Evolutionary conservation across 2,888 invertebrate genomes (phyloP), one percentile per base, ranked within the genome.

Genomic region (Reticulitermes lucifugus): DNA sequence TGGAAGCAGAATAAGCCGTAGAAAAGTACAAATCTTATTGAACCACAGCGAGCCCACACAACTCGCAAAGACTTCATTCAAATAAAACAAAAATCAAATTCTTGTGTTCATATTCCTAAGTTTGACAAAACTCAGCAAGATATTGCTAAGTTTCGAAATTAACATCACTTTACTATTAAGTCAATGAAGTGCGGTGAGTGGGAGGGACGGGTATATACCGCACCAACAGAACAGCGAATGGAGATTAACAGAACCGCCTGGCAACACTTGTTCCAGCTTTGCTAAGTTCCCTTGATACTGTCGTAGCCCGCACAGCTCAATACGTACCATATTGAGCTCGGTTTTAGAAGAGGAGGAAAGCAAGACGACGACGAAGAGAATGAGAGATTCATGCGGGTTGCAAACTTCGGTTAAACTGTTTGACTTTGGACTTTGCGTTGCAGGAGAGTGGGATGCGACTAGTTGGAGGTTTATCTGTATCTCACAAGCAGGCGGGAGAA

Each of bases 401-500:
- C 46, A 18, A 83, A 85, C 79, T 85, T 83, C 55, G 79, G 83
- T 83, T 83, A 83, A 85, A 85, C 83, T 85, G 85, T 83, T 83
- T 83, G 85, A 85, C 83, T 85, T 85, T 85, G 79, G 83, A 83
- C 85, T 85, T 85, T 85, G 35, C 35, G 85, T 71, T 73, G 35
- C 21, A 73, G 73, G 85, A 82, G 77, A n/a, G 22, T 21, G 46
- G 46, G 77, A 77, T 77, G n/a, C 35, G 46, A 46, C 77, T 51
- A 77, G 77, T 7, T 65, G 41, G 70, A 82, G 71, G 82, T 82
- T 82, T 82, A 82, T 82, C 82, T 65, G 29, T 60, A 41, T 65
- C 65, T 35, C 35, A 25, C n/a, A 70, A 29, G 46, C 43, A 46
- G 41, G 7, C 18, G 10, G 41, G 22, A 41, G 41, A 46, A 46